Percentiles rank a stretch among this genome's conserved stretches.
Evolutionary conservation across 1,140 invertebrate species (phyloP).

Genomic region (Platyscapa corneri): DNA sequence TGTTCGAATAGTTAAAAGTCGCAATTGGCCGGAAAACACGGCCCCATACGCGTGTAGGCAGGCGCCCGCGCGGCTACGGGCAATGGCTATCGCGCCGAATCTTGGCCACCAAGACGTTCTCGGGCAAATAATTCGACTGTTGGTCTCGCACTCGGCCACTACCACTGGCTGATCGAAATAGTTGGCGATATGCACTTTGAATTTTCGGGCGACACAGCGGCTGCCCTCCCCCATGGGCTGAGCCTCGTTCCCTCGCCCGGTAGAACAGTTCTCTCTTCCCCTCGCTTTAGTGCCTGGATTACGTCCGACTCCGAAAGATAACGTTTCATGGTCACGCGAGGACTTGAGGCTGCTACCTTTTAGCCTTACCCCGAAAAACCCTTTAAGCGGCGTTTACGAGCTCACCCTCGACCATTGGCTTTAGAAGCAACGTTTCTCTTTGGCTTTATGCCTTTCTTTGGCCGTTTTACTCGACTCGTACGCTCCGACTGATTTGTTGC

Average conservation of each 20-base stretch:
- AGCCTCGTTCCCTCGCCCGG: too few species aligned
- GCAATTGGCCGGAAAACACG: background rate
- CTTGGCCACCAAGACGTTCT: background rate
- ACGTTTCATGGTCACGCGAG: constrained; percentile 50
- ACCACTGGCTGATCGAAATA: constrained; percentile 30
- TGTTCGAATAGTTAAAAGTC: constrained; percentile 38
- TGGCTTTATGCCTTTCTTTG: constrained; percentile 17
- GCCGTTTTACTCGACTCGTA: constrained; percentile 10
- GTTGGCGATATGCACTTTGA: constrained; percentile 30
- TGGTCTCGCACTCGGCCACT: background rate
- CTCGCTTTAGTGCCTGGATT: constrained; percentile 56
- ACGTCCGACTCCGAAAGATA: constrained; percentile 53
- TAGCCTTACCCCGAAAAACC: constrained; percentile 62
- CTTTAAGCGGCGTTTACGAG: constrained; percentile 56
- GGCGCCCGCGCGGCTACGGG: too few species aligned
- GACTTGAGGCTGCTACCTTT: constrained; percentile 58
- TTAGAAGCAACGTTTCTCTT: background rate
- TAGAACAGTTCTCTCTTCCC: constrained; percentile 60
- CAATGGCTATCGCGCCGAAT: background rate
- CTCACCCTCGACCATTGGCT: background rate
- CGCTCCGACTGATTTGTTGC: constrained; percentile 16
- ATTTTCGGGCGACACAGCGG: constrained; percentile 35
- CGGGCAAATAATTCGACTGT: constrained; percentile 5
- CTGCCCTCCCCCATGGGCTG: background rate
- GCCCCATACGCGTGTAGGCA: too few species aligned